A percentile compares a stretch with the other conserved stretches of the same genome.
These are phyloP conservation scores for Helicoverpa assulta DNA, from an alignment of 2,888 invertebrate species.

Conservation along the genomic window DNA sequence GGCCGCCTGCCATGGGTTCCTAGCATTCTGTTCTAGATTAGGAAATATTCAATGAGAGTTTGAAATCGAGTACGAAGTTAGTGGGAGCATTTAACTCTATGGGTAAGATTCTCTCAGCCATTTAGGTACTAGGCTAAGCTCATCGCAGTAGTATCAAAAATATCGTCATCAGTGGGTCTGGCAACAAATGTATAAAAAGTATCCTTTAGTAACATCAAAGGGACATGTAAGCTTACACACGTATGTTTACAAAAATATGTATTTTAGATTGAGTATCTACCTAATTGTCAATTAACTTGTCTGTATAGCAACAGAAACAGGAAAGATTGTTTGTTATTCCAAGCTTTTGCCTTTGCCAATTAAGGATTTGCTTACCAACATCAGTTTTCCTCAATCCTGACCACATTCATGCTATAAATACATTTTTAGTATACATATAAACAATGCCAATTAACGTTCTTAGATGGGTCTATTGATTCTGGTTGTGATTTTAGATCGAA, in stretches of 20 bases:
- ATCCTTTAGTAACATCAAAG: too few species aligned
- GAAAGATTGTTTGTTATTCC: constrained; percentile 26
- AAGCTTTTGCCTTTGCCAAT: constrained; percentile 11
- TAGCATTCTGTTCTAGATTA: constrained; percentile 33
- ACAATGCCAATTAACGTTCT: too few species aligned
- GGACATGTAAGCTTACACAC: not conserved
- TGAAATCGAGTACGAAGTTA: constrained; percentile 1
- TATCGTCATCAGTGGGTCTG: too few species aligned
- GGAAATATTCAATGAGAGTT: constrained; percentile 22
- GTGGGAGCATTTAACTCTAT: not conserved
- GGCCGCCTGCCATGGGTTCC: constrained; percentile 69
- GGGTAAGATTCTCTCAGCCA: not conserved
- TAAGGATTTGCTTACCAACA: not conserved
- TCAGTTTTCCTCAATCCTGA: constrained; percentile 19
- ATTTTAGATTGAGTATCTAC: not conserved
- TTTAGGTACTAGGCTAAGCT: not conserved
- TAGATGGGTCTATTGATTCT: too few species aligned
- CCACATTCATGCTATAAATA: not conserved
- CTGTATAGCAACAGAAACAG: constrained; percentile 9
- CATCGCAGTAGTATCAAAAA: too few species aligned
- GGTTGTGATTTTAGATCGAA: too few species aligned
- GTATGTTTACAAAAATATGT: not conserved
- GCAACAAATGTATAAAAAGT: too few species aligned
- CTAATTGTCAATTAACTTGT: not conserved
- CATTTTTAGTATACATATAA: not conserved